phyloP scores from a whole-genome alignment of 2,888 invertebrate genomes.

The Philereme transversata region DNA sequence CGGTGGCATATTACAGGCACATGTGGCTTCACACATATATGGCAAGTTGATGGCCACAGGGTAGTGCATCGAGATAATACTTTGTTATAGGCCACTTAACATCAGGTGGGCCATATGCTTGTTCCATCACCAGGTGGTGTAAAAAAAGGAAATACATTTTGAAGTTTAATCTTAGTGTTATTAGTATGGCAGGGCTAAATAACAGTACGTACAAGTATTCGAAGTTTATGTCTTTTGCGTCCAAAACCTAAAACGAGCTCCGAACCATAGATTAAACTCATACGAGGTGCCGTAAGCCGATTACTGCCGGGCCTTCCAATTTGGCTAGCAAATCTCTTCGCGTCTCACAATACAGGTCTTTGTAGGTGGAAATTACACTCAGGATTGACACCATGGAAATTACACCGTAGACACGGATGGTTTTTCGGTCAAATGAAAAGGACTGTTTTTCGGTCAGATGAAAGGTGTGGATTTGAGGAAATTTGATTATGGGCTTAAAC shows the following conservation, averaged over 20 bases:
- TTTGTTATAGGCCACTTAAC: too few species aligned
- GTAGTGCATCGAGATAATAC: too few species aligned
- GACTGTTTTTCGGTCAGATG: constrained; percentile 9
- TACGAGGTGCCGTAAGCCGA: constrained; percentile 58
- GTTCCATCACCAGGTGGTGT: too few species aligned
- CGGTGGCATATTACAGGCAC: too few species aligned
- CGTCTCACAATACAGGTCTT: constrained; percentile 56
- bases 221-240: not conserved
- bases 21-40: too few species aligned
- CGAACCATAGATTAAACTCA: constrained; percentile 23
- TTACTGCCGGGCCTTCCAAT: constrained; percentile 65
- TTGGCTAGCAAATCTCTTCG: constrained; percentile 67
- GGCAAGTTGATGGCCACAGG: too few species aligned
- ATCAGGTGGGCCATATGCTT: too few species aligned
- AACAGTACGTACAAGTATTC: too few species aligned
- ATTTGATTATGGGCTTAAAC: not conserved
- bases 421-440: constrained; percentile 14
- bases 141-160: too few species aligned
- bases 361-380: constrained; percentile 57
- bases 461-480: constrained; percentile 1
- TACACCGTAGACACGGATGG: constrained; percentile 25
- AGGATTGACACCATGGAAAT: constrained; percentile 38
- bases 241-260: constrained; percentile 8
- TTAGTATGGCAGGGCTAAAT: too few species aligned
- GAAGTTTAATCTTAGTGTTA: too few species aligned